Evolutionary conservation across 2,888 invertebrate species (phyloP).

Genomic region (Vesta saturnalis): DNA sequence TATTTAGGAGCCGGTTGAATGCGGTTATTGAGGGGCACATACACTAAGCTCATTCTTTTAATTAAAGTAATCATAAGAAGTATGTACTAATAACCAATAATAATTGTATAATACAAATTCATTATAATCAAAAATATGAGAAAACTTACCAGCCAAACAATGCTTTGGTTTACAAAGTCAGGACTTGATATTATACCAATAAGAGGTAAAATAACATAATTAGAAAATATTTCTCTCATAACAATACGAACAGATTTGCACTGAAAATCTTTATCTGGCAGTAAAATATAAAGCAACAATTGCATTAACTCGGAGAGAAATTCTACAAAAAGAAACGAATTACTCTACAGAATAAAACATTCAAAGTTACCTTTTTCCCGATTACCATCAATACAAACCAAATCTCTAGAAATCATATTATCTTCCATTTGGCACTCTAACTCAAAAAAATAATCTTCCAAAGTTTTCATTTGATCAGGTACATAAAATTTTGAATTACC

Average conservation of each 20-base stretch:
- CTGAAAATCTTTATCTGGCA: conserved; percentile 86
- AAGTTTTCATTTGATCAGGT: conserved; percentile 61
- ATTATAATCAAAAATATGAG: background rate
- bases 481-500: conserved; percentile 74
- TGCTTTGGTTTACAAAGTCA: conserved; percentile 90
- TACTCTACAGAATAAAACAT: conserved; percentile 39
- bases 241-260: conserved; percentile 83
- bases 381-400: conserved; percentile 76
- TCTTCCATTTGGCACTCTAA: conserved; percentile 89
- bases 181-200: conserved; percentile 85
- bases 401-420: conserved; percentile 79
- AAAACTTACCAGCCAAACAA: conserved; percentile 83
- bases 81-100: too few relatives aligned
- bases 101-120: too few relatives aligned
- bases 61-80: too few relatives aligned
- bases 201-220: conserved; percentile 63
- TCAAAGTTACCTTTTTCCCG: conserved; percentile 67
- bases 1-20: too few relatives aligned
- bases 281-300: conserved; percentile 81
- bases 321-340: conserved; percentile 63
- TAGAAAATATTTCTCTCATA: conserved; percentile 69
- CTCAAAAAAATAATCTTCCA: conserved; percentile 88
- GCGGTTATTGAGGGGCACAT: too few relatives aligned
- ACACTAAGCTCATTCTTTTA: too few relatives aligned
- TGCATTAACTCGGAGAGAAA: conserved; percentile 85